Evolutionary conservation across 2,113 vertebrate species (phyloP).

Genomic region (Oncorhynchus clarkii): DNA sequence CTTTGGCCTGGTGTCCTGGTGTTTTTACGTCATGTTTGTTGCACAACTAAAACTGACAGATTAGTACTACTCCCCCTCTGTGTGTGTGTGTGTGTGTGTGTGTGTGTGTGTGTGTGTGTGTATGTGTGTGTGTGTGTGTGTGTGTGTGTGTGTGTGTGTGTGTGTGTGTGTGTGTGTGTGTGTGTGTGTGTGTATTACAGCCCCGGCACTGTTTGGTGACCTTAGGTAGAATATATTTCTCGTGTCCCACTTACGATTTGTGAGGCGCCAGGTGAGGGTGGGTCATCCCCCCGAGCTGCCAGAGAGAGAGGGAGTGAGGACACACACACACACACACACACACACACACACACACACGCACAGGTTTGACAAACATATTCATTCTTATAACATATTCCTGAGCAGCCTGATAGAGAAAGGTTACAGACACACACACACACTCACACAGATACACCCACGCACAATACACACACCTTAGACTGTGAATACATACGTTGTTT

Average conservation of each 20-base stretch:
- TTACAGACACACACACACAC: not conserved
- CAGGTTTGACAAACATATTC: too few species aligned
- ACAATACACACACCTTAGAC: not conserved
- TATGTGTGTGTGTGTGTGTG: not conserved
- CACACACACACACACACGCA: not conserved
- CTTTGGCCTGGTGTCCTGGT: slow-evolving; percentile 44
- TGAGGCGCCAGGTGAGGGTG: slow-evolving; percentile 81
- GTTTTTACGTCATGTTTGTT: slow-evolving; percentile 23
- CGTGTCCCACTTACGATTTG: slow-evolving; percentile 89
- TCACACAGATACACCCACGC: not conserved
- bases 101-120: not conserved
- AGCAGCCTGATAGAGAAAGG: too few species aligned
- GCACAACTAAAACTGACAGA: slow-evolving; percentile 37
- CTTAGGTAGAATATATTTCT: slow-evolving; percentile 52
- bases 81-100: too few species aligned
- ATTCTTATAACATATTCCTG: too few species aligned
- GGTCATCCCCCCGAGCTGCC: slow-evolving; percentile 82
- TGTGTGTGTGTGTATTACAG: slow-evolving; percentile 9
- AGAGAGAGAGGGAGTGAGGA: slow-evolving; percentile 1
- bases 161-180: slow-evolving; percentile 6
- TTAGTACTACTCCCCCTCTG: not conserved
- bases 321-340: not conserved
- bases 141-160: not conserved
- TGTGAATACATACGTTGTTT: slow-evolving; percentile 6
- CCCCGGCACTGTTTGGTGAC: slow-evolving; percentile 35